These are phyloP conservation scores for Drosophila funebris DNA, from an alignment of 1,140 invertebrate species.

Conservation along the genomic window DNA sequence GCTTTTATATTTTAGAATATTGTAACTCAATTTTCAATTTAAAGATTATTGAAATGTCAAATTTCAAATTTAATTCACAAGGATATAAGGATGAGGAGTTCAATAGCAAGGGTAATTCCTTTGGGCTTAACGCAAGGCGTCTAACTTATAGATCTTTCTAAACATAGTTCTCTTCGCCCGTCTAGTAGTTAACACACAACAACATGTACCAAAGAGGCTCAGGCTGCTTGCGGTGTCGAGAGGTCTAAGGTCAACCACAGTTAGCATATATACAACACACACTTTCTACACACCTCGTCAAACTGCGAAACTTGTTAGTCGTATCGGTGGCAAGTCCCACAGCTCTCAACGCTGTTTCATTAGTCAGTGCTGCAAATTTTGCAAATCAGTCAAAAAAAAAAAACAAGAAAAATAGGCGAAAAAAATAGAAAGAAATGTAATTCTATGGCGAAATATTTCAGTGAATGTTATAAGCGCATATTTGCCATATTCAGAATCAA, in stretches of 20 bases:
- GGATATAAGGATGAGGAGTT: too few species aligned
- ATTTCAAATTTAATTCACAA: too few species aligned
- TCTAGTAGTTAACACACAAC: too few species aligned
- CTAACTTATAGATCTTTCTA: too few species aligned
- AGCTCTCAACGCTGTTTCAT: conserved; percentile 2
- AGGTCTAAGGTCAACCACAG: too few species aligned
- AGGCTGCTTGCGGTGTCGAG: too few species aligned
- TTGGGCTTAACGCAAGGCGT: too few species aligned
- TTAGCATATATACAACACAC: not conserved
- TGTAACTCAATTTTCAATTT: too few species aligned
- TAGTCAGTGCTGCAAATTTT: conserved; percentile 4
- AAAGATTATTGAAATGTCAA: too few species aligned
- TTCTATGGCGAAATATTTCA: not conserved
- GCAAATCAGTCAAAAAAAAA: not conserved
- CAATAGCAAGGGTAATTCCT: too few species aligned
- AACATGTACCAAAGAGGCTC: not conserved
- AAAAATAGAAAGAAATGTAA: not conserved
- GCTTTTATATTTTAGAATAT: not conserved
- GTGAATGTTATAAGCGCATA: not conserved
- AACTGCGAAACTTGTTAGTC: conserved; percentile 1
- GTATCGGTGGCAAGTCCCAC: conserved; percentile 2
- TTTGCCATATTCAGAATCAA: not conserved
- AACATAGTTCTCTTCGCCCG: too few species aligned
- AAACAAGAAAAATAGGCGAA: not conserved
- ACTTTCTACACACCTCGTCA: not conserved